Percentiles rank a stretch among this genome's conserved stretches.
phyloP scores from a whole-genome alignment of 2,113 vertebrate genomes.

The Peromyscus californicus region DNA sequence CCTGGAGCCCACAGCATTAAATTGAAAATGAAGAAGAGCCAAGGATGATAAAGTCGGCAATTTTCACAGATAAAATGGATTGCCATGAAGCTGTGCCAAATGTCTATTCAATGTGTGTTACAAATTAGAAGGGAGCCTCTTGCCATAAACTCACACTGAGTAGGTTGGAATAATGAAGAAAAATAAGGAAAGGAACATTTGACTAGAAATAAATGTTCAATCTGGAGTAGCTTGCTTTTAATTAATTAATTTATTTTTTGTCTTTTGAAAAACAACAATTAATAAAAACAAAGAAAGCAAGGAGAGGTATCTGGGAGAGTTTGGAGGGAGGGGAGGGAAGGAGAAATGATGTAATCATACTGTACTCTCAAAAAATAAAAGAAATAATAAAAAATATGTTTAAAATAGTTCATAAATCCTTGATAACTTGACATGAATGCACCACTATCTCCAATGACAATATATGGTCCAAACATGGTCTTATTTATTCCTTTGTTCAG shows the following conservation, averaged over 20 bases:
- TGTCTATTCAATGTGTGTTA: slow-evolving; percentile 66
- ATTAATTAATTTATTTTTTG: not conserved
- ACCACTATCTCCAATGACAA: not conserved
- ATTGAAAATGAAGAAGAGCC: slow-evolving; percentile 61
- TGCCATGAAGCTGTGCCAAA: slow-evolving; percentile 65
- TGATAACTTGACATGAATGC: not conserved
- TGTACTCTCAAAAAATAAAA: not conserved
- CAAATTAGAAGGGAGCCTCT: slow-evolving; percentile 73
- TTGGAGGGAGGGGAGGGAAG: not conserved
- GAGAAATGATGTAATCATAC: too few species aligned
- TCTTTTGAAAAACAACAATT: not conserved
- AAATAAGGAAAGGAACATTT: slow-evolving; percentile 70
- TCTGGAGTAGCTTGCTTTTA: not conserved
- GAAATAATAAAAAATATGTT: not conserved
- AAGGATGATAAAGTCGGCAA: slow-evolving; percentile 71
- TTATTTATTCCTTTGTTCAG: slow-evolving; percentile 49
- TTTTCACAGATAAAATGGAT: slow-evolving; percentile 77
- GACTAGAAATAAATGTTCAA: slow-evolving; percentile 67
- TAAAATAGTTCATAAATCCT: slow-evolving; percentile 35
- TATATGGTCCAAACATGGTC: not conserved
- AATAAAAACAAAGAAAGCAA: not conserved
- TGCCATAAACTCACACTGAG: slow-evolving; percentile 71
- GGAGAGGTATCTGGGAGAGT: not conserved
- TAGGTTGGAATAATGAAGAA: slow-evolving; percentile 68
- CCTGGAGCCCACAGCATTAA: slow-evolving; percentile 63